Base-by-base conservation (phyloP, 2,888 invertebrate genomes). In the Leucozona laternaria region DNA sequence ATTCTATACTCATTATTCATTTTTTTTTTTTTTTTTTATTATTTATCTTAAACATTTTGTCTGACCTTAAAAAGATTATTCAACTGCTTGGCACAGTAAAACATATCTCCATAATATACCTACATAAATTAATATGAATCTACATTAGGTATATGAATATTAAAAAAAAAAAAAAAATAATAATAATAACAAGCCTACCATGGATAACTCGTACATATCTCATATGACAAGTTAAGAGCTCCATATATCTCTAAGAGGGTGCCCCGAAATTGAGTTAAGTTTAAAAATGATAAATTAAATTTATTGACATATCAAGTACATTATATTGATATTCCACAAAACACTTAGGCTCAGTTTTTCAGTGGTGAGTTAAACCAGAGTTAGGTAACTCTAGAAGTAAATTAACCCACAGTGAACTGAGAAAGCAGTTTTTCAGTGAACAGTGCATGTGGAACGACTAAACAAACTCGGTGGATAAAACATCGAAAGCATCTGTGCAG, bases 1-100 rank as follows among this genome's bases (percentile, higher is more conserved):
- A 68, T 79, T 79, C 64, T 75, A 66, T 58, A 77, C 73, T 81
- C 68, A 81, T 73, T 40, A 85, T 72, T 85, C 58, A n/a, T 57
- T 4, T 37, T 7, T 6, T 20, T 57, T 5, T 37, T 20, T 5
- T 20, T 15, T 60, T 40, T 40, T 15, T 40, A 37, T 79, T 37
- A 37, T 79, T 37, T 66, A 72, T 85, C 53, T 76, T 43, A 71
- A 85, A 31, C 70, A 53, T 72, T 77, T 34, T 64, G 68, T 77
- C 77, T 85, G 85, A 81, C 81, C 85, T 85, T 81, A 85, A 60
- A 50, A 76, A 85, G 80, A 85, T 77, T 85, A 80, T 85, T 85
- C 80, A 85, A 81, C 81, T 73, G 62, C 72, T 85, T 77, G 55
- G 68, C 68, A 53, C 25, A 53, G 68, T 68, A 68, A 66, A 66